These are phyloP conservation scores for Hydra vulgaris DNA, from an alignment of 30 jellyfish, hydroid and myxozoan species.

Conservation along the genomic window DNA sequence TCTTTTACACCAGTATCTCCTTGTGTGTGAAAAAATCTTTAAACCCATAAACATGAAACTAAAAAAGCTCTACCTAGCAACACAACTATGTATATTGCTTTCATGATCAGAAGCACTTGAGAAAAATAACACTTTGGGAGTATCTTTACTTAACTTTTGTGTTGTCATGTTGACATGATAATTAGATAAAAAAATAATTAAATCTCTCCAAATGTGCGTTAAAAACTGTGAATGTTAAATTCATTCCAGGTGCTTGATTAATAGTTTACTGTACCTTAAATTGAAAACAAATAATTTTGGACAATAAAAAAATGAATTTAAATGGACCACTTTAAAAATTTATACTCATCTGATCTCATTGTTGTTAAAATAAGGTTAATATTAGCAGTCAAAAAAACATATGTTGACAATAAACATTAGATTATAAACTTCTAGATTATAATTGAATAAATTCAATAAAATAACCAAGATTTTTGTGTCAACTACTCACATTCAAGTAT, in stretches of 20 bases:
- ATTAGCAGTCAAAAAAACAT: not conserved
- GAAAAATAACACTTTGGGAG: not conserved
- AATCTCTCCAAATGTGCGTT: not conserved
- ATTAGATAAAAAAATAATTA: not conserved
- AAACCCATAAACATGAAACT: not conserved
- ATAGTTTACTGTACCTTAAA: no score
- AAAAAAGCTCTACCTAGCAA: not conserved
- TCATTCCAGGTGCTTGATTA: no score
- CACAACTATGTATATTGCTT: not conserved
- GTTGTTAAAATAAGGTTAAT: not conserved
- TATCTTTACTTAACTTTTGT: not conserved
- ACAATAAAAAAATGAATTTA: no score
- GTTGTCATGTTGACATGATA: not conserved
- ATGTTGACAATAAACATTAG: not conserved
- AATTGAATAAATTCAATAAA: no score
- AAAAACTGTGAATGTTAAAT: not conserved
- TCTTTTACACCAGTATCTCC: no score
- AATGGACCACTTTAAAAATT: not conserved
- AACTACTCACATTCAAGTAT: no score
- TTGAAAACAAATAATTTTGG: no score
- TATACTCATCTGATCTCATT: not conserved
- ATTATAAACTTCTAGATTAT: no score
- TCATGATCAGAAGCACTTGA: not conserved
- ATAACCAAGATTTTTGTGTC: no score
- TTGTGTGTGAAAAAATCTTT: not conserved